Evolutionary conservation across 2,113 vertebrate species (phyloP), one percentile per base, ranked within the genome.

Genomic region (Gobiocypris rarus): DNA sequence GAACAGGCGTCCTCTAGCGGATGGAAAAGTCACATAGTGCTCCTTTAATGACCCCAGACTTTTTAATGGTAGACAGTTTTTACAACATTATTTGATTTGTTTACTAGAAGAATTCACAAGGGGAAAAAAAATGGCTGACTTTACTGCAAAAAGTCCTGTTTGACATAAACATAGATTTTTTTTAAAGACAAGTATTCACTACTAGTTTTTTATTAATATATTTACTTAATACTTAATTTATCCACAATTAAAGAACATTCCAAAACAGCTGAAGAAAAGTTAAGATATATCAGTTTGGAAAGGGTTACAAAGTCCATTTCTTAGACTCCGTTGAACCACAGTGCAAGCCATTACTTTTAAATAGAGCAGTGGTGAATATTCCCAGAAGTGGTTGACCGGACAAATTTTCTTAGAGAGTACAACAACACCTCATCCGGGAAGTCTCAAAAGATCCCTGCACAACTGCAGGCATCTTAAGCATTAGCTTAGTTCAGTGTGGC

Each of bases 351-450:
- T 73, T 73, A 48, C 38, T 41, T 73, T 45, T n/a, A 13, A 73
- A 48, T 9, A 26, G 41, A 48, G 70, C 24, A 45, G 41, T 73
- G n/a, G 6, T 26, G 70, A 48, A 73, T 73, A 73, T 73, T 45
- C 34, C 67, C 67, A 70, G 67, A 73, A 73, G 70, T 73, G 70
- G 70, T 26, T 73, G 70, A 48, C 70, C 41, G 41, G 70, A 45
- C 70, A 8, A 73, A 14, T 48, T 14, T 24, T 73, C 38, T 73
- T 10, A 5, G n/a, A 73, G 70, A 73, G 43, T 41, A 48, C 6
- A n/a, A n/a, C n/a, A 73, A 6, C n/a, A 45, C 41, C 69, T 73
- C 22, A 73, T 26, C 22, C 11, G 2, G 69, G 69, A 73, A 73
- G 41, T 73, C 69, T 73, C 38, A 73, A 15, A 48, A 73, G n/a